A percentile compares a stretch with the other conserved stretches of the same genome.
These are phyloP conservation scores for Trachops cirrhosus DNA, from an alignment of 2,797 vertebrate genomes.

Conservation along the genomic window DNA sequence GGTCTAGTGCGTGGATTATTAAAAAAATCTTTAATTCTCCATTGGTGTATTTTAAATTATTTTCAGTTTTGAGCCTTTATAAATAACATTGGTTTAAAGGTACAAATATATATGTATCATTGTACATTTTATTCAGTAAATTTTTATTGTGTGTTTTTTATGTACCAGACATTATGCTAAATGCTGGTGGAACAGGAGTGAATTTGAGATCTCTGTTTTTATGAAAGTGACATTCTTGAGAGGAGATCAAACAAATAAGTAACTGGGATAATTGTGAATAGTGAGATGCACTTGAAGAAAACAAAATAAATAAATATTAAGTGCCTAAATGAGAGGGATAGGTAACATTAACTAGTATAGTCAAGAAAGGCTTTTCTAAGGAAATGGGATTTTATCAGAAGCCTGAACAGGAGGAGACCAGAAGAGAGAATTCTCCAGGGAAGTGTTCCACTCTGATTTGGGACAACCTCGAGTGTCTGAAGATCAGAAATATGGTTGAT, in stretches of 20 bases:
- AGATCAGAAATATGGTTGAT: not conserved
- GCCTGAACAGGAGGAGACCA: not conserved
- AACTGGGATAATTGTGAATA: not conserved
- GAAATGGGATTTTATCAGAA: constrained; percentile 1
- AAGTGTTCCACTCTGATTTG: not conserved
- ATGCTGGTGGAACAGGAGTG: not conserved
- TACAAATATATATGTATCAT: not conserved
- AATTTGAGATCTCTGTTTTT: not conserved
- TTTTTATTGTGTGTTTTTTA: not conserved
- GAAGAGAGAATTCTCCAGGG: not conserved
- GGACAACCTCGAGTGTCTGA: not conserved
- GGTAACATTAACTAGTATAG: not conserved
- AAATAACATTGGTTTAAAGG: not conserved
- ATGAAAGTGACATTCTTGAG: not conserved
- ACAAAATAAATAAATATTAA: not conserved
- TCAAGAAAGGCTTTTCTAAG: not conserved
- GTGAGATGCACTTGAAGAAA: not conserved
- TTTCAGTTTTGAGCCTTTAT: constrained; percentile 7
- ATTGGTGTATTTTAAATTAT: not conserved
- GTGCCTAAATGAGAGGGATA: not conserved
- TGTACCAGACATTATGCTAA: not conserved
- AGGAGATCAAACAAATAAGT: not conserved
- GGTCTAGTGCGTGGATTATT: not conserved
- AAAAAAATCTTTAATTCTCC: not conserved
- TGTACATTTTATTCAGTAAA: not conserved